Evolutionary conservation across 2,888 invertebrate species (phyloP), one percentile per base, ranked within the genome.

Genomic region (Arctia plantaginis): DNA sequence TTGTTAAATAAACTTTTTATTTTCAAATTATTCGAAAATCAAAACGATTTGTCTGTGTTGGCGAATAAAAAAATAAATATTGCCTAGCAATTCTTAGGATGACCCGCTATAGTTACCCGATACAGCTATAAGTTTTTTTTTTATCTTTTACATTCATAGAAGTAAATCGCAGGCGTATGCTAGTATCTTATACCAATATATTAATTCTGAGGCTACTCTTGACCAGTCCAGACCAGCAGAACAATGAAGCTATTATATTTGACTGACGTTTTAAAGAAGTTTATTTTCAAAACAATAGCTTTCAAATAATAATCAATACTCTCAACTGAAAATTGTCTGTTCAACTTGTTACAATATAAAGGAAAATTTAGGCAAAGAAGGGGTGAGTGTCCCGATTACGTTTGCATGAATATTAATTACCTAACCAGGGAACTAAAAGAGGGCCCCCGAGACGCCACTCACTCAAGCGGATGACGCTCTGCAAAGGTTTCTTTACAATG

Each of bases 321-420:
- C 62, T 27, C 0, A 62, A 62, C 30, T 62, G 62, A 18, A 30
- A 30, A 62, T 30, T 62, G 30, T 62, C 44, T 64, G 64, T 64
- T 33, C 62, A 71, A n/a, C 44, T 27, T 35, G 59, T 33, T 44
- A 55, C 44, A 51, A 75, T 41, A 30, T 68, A 65, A 65, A 41
- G 39, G 39, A 64, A 71, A 66, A 75, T 64, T 62, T 59, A 68
- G 77, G 35, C 64, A 55, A 65, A 62, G 76, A 80, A 74, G 71
- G 72, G 73, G 66, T 72, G 76, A 74, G 64, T 35, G 59, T 72
- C 33, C 68, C 76, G 80, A 80, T 80, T 79, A 79, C 75, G 64
- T 79, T 71, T 27, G 64, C 76, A 74, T 76, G 78, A 78, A 80
- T 80, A 80, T 83, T 82, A 83, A 83, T 80, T 78, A 79, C 74